Conservation (phyloP, 2,797 vertebrate species). For the Arnoldichthys spilopterus region DNA sequence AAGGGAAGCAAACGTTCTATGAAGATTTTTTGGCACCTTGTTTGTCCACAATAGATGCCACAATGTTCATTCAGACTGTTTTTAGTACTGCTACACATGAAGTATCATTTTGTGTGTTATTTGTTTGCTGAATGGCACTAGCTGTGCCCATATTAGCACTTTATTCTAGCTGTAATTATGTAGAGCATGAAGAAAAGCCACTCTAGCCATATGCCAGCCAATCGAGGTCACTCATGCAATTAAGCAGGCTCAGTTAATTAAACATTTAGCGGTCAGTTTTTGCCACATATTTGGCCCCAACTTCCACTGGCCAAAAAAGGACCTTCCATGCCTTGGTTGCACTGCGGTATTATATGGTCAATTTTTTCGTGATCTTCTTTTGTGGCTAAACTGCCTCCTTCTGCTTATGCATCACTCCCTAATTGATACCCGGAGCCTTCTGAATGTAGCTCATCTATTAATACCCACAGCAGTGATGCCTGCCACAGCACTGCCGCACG, state of each 20-base stretch:
- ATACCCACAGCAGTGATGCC: slow-evolving; percentile 65
- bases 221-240: slow-evolving; percentile 80
- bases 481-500: slow-evolving; percentile 49
- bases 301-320: slow-evolving; percentile 23
- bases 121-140: not conserved
- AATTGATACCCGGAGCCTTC: slow-evolving; percentile 50
- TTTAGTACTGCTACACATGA: not conserved
- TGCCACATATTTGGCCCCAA: slow-evolving; percentile 59
- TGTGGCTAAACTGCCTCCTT: slow-evolving; percentile 30
- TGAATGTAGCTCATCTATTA: slow-evolving; percentile 70
- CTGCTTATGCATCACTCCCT: slow-evolving; percentile 42
- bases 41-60: too few relatives aligned
- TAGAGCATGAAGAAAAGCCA: slow-evolving; percentile 42
- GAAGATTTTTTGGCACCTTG: too few relatives aligned
- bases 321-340: slow-evolving; percentile 23
- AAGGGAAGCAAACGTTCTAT: not conserved
- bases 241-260: slow-evolving; percentile 64
- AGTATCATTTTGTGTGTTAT: not conserved
- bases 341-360: slow-evolving; percentile 12
- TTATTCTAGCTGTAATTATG: slow-evolving; percentile 41
- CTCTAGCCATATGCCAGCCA: slow-evolving; percentile 67
- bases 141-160: not conserved
- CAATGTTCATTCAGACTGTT: not conserved
- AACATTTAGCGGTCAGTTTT: slow-evolving; percentile 72
- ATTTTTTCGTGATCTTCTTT: slow-evolving; percentile 1